A percentile compares a stretch with the other conserved stretches of the same genome.
Evolutionary conservation across 2,888 invertebrate species (phyloP).

Genomic region (Lucinisca nassula): DNA sequence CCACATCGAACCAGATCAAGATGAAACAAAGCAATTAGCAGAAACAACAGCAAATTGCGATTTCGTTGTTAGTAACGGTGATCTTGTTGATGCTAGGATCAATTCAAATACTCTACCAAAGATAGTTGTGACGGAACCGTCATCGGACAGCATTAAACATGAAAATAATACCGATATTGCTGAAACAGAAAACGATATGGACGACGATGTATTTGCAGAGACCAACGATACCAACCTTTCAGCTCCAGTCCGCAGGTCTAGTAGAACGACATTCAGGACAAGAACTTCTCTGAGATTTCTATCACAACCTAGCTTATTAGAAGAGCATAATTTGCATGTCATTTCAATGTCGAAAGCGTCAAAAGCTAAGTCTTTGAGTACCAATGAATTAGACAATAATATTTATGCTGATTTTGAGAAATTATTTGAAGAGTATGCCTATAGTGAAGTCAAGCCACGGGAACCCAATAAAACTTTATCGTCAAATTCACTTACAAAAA

Average conservation of each 20-base stretch:
- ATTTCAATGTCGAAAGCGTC: slow-evolving; percentile 1
- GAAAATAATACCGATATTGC: neutral
- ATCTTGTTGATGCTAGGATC: too few relatives aligned
- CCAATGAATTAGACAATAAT: neutral
- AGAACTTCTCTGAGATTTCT: slow-evolving; percentile 40
- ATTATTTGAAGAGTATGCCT: too few relatives aligned
- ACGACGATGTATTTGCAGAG: neutral
- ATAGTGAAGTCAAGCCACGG: too few relatives aligned
- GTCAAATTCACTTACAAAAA: neutral
- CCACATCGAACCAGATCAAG: too few relatives aligned
- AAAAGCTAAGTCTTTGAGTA: neutral
- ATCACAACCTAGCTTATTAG: slow-evolving; percentile 40
- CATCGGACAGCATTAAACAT: neutral
- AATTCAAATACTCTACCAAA: neutral
- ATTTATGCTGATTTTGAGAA: too few relatives aligned
- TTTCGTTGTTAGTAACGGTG: too few relatives aligned
- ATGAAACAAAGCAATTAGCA: too few relatives aligned
- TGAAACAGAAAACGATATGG: neutral
- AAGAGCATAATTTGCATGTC: slow-evolving; percentile 53
- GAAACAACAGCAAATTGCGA: too few relatives aligned
- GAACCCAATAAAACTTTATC: neutral
- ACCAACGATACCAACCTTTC: slow-evolving; percentile 10
- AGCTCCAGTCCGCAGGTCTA: slow-evolving; percentile 44
- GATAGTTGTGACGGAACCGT: neutral
- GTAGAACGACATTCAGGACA: slow-evolving; percentile 59